Evolutionary conservation across 37 sponge, comb jelly and placozoan genomes (phyloP), one percentile per base, ranked within the genome.

Genomic region (Cliona cf. orientalis): DNA sequence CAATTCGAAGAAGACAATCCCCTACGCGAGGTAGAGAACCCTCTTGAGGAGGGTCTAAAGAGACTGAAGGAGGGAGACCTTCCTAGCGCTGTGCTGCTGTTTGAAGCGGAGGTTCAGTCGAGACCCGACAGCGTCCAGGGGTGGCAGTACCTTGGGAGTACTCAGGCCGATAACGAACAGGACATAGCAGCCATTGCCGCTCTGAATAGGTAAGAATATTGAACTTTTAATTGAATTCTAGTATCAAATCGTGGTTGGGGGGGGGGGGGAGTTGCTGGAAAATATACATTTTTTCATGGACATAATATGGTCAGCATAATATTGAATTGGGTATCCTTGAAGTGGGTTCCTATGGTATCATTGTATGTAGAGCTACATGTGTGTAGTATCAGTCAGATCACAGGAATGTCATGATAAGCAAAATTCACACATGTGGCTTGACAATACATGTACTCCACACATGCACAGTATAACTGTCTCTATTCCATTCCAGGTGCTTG

Each of bases 111-210:
- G 42, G 82, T 87, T 12, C 75, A 89, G 60, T 70, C 71, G 26
- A n/a, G 46, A 68, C 86, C 79, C 5, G 79, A 57, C 11, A 70
- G 71, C 58, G 70, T 76, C 35, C 61, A 84, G 68, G 95, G 91
- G 0, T 94, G 95, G 95, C 88, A 88, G 69, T 91, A 84, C 58
- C 74, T 96, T 33, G 97, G 97, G 0, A 87, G 82, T 14, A 91
- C 82, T 40, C 97, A 96, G 64, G 95, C 96, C 26, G 82, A 95
- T 71, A 97, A 95, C 82, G 98, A 97, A 56, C 93, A 95, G 46
- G 98, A 97, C 22, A 3, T 78, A 1, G 44, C 72, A 17, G 95
- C 98, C 58, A 95, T 97, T 58, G 78, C 93, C 69, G 98, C 98
- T 7, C 89, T 97, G 17, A 45, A 76, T n/a, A 97, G 79, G 92